Evolutionary conservation across 2,888 invertebrate genomes (phyloP), one percentile per base, ranked within the genome.

Genomic region (Lasiommata megera): DNA sequence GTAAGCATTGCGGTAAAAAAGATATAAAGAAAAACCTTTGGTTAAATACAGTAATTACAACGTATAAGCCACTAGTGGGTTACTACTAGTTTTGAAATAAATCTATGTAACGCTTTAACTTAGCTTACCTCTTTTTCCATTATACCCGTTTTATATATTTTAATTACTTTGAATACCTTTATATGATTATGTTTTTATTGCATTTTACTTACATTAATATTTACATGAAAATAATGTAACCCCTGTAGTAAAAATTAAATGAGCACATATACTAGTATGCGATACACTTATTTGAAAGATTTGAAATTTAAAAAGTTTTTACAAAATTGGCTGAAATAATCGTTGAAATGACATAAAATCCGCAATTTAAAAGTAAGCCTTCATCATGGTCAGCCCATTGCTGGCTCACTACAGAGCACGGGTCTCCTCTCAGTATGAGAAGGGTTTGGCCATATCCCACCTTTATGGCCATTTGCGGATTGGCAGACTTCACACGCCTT

Each of bases 31-130:
- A 54, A 54, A 54, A 37, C 54, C 28, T 14, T 29, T 46, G 54
- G 36, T 54, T 54, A 37, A 54, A 54, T 54, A 38, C 46, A 29
- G 23, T 54, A 54, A 54, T 54, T 54, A 46, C 54, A 54, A 54
- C 36, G 37, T 29, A 38, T 54, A 46, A 17, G 29, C 28, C 8
- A 38, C 23, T n/a, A n/a, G n/a, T 28, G 44, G 23, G 37, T 40
- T 38, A 40, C 51, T 38, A 51, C 16, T 37, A 28, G 50, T 37
- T 38, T 51, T 23, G 29, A 50, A 51, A 38, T 16, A 46, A 43
- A 12, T 43, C 31, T 31, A 14, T 37, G 48, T 48, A 36, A 23
- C 12, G 16, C 17, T 37, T 47, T 6, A 41, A 48, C 44, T 44
- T 12, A 48, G 36, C 36, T 8, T 48, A 18, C 36, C 18, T 48